A percentile compares a stretch with the other conserved stretches of the same genome.
Evolutionary conservation across 2,113 vertebrate genomes (phyloP).

Genomic region (Tympanuchus pallidicinctus): DNA sequence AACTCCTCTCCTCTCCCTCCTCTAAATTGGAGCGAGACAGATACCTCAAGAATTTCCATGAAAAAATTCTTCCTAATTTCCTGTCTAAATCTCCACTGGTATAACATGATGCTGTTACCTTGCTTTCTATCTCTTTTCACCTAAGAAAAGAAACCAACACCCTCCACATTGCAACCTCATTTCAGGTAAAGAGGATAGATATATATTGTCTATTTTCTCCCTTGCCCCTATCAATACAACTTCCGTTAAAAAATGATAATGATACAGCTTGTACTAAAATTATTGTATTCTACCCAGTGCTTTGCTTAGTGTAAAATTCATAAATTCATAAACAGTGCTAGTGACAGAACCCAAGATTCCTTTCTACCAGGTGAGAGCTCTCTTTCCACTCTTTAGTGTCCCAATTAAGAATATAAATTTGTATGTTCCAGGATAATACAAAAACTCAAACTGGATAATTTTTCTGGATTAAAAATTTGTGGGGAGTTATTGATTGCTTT

Average conservation of each 20-base stretch:
- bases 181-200: neutral
- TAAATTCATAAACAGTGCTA: neutral
- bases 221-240: neutral
- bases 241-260: neutral
- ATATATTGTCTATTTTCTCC: neutral
- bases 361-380: neutral
- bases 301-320: neutral
- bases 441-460: neutral
- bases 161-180: neutral
- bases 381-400: neutral
- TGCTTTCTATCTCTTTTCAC: neutral
- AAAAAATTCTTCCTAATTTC: neutral
- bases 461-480: neutral
- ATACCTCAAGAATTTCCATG: too few relatives aligned
- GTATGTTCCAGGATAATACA: neutral
- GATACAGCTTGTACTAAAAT: neutral
- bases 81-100: neutral
- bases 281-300: neutral
- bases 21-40: too few relatives aligned
- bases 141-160: neutral
- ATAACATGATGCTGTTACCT: neutral
- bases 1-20: too few relatives aligned
- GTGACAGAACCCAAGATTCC: too few relatives aligned
- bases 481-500: neutral
- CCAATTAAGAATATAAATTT: neutral